Evolutionary conservation across 2,888 invertebrate genomes (phyloP).

Genomic region (Ophion slaviceki): DNA sequence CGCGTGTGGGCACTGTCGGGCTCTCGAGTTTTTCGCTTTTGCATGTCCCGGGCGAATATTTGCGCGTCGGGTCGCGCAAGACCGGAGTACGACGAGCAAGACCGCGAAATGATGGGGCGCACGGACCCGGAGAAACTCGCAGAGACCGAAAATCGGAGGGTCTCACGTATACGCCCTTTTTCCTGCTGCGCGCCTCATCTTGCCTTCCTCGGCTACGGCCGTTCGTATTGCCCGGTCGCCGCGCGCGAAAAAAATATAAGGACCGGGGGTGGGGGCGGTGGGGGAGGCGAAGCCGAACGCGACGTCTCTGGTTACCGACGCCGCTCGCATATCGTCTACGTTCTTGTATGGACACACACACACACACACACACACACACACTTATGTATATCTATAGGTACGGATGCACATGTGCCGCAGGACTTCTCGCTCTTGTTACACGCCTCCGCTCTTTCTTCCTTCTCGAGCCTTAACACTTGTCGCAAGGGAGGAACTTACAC

Average conservation of each 20-base stretch:
- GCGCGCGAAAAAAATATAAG: background rate
- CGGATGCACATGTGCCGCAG: slow-evolving; percentile 8
- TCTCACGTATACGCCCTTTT: slow-evolving; percentile 48
- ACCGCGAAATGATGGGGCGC: slow-evolving; percentile 42
- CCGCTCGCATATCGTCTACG: slow-evolving; percentile 68
- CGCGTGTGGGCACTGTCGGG: slow-evolving; percentile 61
- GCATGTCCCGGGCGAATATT: slow-evolving; percentile 73
- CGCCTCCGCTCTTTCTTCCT: slow-evolving; percentile 40
- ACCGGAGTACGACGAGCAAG: slow-evolving; percentile 34
- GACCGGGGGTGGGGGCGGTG: slow-evolving; percentile 14
- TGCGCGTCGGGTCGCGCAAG: slow-evolving; percentile 61
- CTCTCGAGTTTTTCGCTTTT: slow-evolving; percentile 70
- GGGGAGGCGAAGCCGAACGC: slow-evolving; percentile 52
- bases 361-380: slow-evolving; percentile 4
- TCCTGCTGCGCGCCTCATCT: slow-evolving; percentile 12
- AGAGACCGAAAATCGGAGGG: slow-evolving; percentile 7
- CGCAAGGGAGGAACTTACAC: background rate
- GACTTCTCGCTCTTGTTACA: slow-evolving; percentile 40
- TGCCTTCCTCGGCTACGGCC: background rate
- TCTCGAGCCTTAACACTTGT: slow-evolving; percentile 49
- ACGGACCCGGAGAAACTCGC: slow-evolving; percentile 1
- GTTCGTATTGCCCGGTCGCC: slow-evolving; percentile 5
- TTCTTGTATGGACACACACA: slow-evolving; percentile 46
- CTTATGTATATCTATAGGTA: slow-evolving; percentile 15
- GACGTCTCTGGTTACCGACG: slow-evolving; percentile 73